Conservation (phyloP, 2,888 invertebrate genomes). For the Oconnorella tubifera region DNA sequence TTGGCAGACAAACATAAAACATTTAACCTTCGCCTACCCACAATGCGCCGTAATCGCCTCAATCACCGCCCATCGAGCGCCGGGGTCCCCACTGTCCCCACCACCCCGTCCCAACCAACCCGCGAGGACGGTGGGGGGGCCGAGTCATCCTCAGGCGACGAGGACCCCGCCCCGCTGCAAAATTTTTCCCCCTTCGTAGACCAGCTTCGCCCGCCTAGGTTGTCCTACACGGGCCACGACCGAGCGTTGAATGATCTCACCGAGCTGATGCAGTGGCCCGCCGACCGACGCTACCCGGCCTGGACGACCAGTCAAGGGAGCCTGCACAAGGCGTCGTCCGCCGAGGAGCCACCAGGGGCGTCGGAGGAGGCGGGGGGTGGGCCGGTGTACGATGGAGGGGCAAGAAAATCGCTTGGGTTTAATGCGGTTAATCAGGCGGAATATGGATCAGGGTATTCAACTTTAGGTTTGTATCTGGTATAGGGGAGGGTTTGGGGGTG, state of each 20-base stretch:
- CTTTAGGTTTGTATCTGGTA: too few relatives aligned
- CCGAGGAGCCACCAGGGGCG: too few relatives aligned
- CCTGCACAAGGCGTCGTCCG: constrained; percentile 32
- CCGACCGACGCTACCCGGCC: constrained; percentile 19
- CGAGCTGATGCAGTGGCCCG: background rate
- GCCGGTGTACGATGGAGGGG: too few relatives aligned
- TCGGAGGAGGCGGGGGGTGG: too few relatives aligned
- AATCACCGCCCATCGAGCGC: background rate
- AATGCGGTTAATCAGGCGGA: too few relatives aligned
- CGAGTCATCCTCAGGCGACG: too few relatives aligned
- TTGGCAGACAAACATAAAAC: constrained; percentile 51
- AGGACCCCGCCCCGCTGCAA: too few relatives aligned
- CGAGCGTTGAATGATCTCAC: constrained; percentile 13
- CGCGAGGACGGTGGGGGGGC: background rate
- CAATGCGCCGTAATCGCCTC: constrained; percentile 41
- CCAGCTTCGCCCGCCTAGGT: constrained; percentile 7
- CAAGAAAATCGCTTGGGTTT: too few relatives aligned
- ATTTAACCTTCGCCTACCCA: constrained; percentile 52
- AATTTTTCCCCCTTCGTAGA: constrained; percentile 12
- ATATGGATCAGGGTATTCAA: too few relatives aligned
- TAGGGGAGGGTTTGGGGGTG: too few relatives aligned
- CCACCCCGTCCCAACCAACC: background rate
- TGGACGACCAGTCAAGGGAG: constrained; percentile 30
- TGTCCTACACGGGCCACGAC: constrained; percentile 5
- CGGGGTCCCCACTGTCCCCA: background rate